Evolutionary conservation across 2,797 vertebrate species (phyloP), one percentile per base, ranked within the genome.

Genomic region (Chrysocyon brachyurus): DNA sequence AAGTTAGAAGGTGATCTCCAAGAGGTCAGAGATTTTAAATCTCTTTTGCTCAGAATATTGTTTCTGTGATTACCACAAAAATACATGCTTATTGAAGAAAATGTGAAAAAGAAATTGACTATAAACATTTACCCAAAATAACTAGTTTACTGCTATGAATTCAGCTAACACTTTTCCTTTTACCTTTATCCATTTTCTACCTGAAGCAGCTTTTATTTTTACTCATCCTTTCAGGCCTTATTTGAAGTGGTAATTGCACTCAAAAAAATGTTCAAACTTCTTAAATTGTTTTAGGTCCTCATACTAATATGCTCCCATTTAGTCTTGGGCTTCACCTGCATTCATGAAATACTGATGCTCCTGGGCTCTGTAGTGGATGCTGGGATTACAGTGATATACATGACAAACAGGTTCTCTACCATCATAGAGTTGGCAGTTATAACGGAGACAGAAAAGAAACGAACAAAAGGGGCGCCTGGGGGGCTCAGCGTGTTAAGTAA

Each of bases 51-150:
- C n/a, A 88, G 56, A 93, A 57, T 59, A 56, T 46, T 83, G 6
- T 94, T 97, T 90, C 57, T 94, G n/a, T 64, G 28, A 52, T 87
- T 59, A 73, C 21, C 56, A 85, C 7, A 90, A 68, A 93, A 96
- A 54, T 73, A 73, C 49, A 40, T 86, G 31, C 59, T 84, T n/a
- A n/a, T n/a, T 84, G 14, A 86, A 63, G 70, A 91, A 87, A 96
- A 84, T 84, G 40, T 89, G 68, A 26, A 91, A 95, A 94, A 36
- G 3, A 64, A 85, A n/a, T 77, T 40, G 9, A 21, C 28, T 64
- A 2, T 57, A 82, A 68, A 63, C 11, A 12, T 28, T 93, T 64
- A 64, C 5, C 6, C 21, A 11, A 66, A 16, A 64, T 78, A 83
- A 57, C 12, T 31, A 54, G 16, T 92, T 78, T 94, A 49, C 70